Conservation (phyloP, 2,888 invertebrate genomes). For the Ectemnius lituratus region DNA sequence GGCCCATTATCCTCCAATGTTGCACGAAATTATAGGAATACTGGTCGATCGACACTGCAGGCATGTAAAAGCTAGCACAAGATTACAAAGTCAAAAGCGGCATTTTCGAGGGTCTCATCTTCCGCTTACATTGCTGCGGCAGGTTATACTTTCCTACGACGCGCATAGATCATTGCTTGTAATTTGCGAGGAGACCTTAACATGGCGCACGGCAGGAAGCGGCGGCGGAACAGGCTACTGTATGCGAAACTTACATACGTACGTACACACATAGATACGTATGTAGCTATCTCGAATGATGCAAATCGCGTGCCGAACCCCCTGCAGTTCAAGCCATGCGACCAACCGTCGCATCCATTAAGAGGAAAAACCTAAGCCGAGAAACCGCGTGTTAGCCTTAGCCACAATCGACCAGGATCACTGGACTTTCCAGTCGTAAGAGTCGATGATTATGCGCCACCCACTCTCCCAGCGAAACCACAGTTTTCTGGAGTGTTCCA, state of each 20-base stretch:
- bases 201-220: slow-evolving; percentile 19
- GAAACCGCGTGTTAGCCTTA: slow-evolving; percentile 47
- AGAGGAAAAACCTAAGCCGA: slow-evolving; percentile 33
- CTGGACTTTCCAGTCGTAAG: slow-evolving; percentile 8
- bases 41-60: no score
- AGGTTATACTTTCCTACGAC: slow-evolving; percentile 20
- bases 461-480: slow-evolving; percentile 12
- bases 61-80: neutral
- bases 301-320: slow-evolving; percentile 49
- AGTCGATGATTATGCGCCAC: slow-evolving; percentile 16
- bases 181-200: neutral
- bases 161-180: slow-evolving; percentile 13
- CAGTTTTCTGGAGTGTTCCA: slow-evolving; percentile 26
- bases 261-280: no score
- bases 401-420: slow-evolving; percentile 19
- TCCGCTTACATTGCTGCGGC: slow-evolving; percentile 6
- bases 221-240: slow-evolving; percentile 41
- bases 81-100: slow-evolving; percentile 7
- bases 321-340: slow-evolving; percentile 15
- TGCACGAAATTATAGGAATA: no score
- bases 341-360: slow-evolving; percentile 27
- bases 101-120: neutral
- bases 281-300: slow-evolving; percentile 22
- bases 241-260: slow-evolving; percentile 46
- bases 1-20: no score